Conservation (phyloP, 2,113 vertebrate species). For the Sorex fumeus region DNA sequence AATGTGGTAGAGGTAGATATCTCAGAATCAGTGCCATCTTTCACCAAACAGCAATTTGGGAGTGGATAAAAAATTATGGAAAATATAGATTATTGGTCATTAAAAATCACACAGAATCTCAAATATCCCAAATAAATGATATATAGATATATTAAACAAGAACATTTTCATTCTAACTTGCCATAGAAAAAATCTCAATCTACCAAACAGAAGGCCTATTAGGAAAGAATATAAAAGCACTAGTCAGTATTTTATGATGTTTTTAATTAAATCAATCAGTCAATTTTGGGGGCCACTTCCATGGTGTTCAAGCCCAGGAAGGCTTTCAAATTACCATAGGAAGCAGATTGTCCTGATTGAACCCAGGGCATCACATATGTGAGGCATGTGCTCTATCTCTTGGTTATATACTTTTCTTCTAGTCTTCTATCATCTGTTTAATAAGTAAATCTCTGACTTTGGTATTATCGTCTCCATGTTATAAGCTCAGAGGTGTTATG, state of each 20-base stretch:
- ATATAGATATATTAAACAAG: neutral
- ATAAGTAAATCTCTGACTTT: neutral
- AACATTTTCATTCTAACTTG: neutral
- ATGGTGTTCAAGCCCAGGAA: no score
- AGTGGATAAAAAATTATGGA: slow-evolving; percentile 4
- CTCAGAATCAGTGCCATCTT: neutral
- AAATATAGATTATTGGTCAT: neutral
- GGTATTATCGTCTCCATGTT: slow-evolving; percentile 24
- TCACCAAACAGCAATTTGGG: neutral
- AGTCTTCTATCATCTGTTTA: neutral
- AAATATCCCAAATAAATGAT: slow-evolving; percentile 43
- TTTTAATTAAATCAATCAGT: neutral
- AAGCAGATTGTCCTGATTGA: no score
- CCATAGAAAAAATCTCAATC: neutral
- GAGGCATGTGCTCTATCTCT: no score
- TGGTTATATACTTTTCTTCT: no score
- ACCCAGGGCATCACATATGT: no score
- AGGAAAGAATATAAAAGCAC: slow-evolving; percentile 14
- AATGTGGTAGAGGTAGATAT: neutral
- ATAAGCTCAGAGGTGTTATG: neutral
- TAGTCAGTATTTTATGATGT: neutral
- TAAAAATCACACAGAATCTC: neutral
- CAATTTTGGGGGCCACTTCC: neutral
- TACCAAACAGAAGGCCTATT: slow-evolving; percentile 24
- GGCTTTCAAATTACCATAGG: no score